phyloP scores from a whole-genome alignment of 2,797 vertebrate species.

The Bryconaethiops microstoma region DNA sequence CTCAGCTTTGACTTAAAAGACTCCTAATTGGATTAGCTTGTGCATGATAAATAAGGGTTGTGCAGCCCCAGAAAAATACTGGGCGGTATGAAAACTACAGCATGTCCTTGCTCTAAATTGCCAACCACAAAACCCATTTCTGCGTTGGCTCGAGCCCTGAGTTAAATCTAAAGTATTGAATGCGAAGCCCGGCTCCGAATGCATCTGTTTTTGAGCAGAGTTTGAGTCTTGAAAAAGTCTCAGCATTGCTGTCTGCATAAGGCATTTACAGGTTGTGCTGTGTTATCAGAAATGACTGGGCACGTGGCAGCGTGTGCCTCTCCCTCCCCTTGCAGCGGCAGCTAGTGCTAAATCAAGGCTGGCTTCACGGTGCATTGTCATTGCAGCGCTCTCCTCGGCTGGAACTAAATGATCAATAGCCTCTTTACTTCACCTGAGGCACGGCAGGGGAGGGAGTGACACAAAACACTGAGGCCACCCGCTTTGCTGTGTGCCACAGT shows the following conservation, averaged over 20 bases:
- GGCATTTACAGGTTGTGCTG: constrained; percentile 27
- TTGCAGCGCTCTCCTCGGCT: constrained; percentile 47
- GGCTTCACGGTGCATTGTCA: constrained; percentile 50
- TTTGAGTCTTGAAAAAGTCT: constrained; percentile 4
- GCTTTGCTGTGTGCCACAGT: background rate
- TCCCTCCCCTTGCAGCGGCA: constrained; percentile 27
- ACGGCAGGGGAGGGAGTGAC: constrained; percentile 37
- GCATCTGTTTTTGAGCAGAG: background rate
- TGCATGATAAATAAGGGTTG: background rate
- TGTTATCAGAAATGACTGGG: constrained; percentile 51
- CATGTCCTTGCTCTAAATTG: background rate
- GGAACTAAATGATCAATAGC: constrained; percentile 59
- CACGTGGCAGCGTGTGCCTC: constrained; percentile 33
- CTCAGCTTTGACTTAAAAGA: constrained; percentile 17
- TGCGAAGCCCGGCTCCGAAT: background rate
- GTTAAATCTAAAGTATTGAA: background rate
- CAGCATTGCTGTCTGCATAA: constrained; percentile 4
- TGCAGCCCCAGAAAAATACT: background rate
- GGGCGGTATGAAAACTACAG: background rate
- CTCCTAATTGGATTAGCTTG: constrained; percentile 6
- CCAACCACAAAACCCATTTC: constrained; percentile 2
- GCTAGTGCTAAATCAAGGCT: constrained; percentile 54
- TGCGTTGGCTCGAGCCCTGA: background rate
- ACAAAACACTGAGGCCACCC: constrained; percentile 42
- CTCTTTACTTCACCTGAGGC: constrained; percentile 55